phyloP scores from a whole-genome alignment of 1,140 invertebrate species.

The Bradynema listronoti region DNA sequence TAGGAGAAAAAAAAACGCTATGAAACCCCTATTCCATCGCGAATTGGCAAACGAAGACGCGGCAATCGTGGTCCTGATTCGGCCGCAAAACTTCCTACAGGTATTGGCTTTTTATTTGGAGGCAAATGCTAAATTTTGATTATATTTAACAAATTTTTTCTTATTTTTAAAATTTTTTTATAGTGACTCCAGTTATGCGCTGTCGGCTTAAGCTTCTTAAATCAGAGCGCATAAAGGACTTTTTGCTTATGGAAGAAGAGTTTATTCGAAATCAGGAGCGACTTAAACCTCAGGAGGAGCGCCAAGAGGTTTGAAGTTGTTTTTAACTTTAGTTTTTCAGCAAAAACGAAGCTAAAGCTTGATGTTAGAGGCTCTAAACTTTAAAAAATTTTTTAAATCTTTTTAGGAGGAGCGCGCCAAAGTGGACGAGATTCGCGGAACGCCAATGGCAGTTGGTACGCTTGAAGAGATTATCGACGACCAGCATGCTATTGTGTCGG shows the following conservation, averaged over 20 bases:
- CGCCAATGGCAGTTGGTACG: slow-evolving; percentile 99
- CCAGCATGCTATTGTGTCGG: slow-evolving; percentile 99
- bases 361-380: not conserved
- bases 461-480: slow-evolving; percentile 99
- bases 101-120: slow-evolving; percentile 53
- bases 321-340: not conserved
- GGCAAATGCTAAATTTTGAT: not conserved
- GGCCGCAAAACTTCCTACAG: slow-evolving; percentile 86
- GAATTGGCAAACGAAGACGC: slow-evolving; percentile 96
- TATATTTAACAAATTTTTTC: not conserved
- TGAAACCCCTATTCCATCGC: slow-evolving; percentile 92
- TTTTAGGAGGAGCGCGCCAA: slow-evolving; percentile 74
- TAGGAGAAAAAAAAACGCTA: slow-evolving; percentile 95
- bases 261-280: slow-evolving; percentile 97
- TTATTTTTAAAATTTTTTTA: slow-evolving; percentile 33
- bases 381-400: slow-evolving; percentile 3
- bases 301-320: slow-evolving; percentile 68
- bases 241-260: slow-evolving; percentile 96
- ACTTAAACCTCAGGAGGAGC: slow-evolving; percentile 95
- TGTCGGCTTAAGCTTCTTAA: slow-evolving; percentile 91
- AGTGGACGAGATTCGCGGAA: slow-evolving; percentile 94
- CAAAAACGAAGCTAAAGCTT: too few relatives aligned
- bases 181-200: slow-evolving; percentile 89
- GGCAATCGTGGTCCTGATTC: slow-evolving; percentile 93
- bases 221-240: slow-evolving; percentile 96